A percentile compares a stretch with the other conserved stretches of the same genome.
Evolutionary conservation across 2,797 vertebrate species (phyloP).

Genomic region (Anomalospiza imberbis): DNA sequence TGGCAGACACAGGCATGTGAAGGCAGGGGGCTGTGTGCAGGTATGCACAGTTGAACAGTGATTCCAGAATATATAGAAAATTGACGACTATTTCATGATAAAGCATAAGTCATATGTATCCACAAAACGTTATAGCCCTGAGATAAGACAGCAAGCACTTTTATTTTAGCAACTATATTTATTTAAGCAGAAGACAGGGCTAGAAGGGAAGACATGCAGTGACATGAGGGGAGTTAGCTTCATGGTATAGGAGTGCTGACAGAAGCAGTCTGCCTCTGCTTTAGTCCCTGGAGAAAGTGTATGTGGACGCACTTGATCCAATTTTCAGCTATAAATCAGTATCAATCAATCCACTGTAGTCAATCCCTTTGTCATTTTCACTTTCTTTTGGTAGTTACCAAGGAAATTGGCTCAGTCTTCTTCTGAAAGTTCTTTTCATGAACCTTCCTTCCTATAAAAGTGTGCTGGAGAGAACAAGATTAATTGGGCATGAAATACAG

Average conservation of each 20-base stretch:
- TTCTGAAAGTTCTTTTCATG: constrained; percentile 14
- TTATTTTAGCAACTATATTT: not conserved
- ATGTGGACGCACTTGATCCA: not conserved
- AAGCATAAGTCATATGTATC: not conserved
- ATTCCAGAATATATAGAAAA: not conserved
- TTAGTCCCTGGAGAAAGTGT: not conserved
- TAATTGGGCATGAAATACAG: not conserved
- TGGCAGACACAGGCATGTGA: not conserved
- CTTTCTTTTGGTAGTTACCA: constrained; percentile 24
- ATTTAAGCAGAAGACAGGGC: not conserved
- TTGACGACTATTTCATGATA: not conserved
- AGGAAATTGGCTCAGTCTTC: constrained; percentile 17
- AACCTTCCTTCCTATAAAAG: not conserved
- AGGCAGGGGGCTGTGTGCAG: not conserved
- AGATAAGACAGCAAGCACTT: not conserved
- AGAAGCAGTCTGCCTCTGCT: not conserved
- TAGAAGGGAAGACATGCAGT: not conserved
- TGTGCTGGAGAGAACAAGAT: not conserved
- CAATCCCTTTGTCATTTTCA: constrained; percentile 1
- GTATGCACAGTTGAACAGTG: not conserved
- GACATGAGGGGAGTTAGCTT: not conserved
- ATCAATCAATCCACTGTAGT: constrained; percentile 32
- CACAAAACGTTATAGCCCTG: not conserved
- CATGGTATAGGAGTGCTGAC: not conserved
- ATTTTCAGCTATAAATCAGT: constrained; percentile 41